Evolutionary conservation across 2,113 vertebrate genomes (phyloP).

Genomic region (Carassius gibelio): DNA sequence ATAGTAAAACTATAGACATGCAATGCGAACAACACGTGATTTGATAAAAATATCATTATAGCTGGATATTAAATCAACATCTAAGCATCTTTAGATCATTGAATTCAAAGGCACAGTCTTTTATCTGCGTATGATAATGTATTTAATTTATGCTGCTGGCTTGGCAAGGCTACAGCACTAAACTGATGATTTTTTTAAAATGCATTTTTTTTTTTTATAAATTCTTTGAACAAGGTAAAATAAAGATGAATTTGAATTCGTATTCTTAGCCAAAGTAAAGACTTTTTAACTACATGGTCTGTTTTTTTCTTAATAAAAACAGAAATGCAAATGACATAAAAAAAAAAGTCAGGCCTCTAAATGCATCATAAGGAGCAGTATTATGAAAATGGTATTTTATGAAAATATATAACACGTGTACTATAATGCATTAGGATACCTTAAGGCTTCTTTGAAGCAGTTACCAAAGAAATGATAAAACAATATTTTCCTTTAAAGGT

Average conservation of each 20-base stretch:
- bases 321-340: background rate
- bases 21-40: constrained; percentile 3
- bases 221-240: constrained; percentile 9
- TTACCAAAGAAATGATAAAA: background rate
- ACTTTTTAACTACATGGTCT: background rate
- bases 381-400: background rate
- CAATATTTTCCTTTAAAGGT: background rate
- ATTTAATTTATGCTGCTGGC: constrained; percentile 8
- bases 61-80: constrained; percentile 29
- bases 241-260: background rate
- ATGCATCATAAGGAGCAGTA: background rate
- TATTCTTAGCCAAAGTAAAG: background rate
- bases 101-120: constrained; percentile 4
- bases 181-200: background rate
- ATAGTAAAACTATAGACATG: constrained; percentile 13
- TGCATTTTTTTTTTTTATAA: background rate
- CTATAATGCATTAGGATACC: background rate
- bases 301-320: background rate
- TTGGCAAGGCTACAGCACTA: constrained; percentile 18
- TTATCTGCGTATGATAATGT: constrained; percentile 14
- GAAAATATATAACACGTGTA: background rate
- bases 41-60: constrained; percentile 6
- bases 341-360: too few relatives aligned
- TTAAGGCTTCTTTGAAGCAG: background rate
- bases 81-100: constrained; percentile 16